Evolutionary conservation across 2,113 vertebrate genomes (phyloP).

Genomic region (Paracanthobrama guichenoti): DNA sequence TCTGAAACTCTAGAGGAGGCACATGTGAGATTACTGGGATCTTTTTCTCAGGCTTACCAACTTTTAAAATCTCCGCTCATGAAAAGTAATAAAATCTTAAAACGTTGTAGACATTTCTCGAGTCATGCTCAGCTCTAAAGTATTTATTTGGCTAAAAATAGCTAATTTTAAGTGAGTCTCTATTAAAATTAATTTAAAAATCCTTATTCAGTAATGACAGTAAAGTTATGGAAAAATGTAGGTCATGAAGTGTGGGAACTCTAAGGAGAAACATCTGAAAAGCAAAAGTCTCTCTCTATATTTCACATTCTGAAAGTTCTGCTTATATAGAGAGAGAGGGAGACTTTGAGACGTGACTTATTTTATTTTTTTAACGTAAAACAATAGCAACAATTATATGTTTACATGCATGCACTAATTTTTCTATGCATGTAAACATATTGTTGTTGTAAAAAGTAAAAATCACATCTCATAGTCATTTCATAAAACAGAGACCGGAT

Average conservation of each 20-base stretch:
- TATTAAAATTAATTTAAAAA: neutral
- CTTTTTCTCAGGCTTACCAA: neutral
- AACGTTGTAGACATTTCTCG: neutral
- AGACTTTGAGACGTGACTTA: too few relatives aligned
- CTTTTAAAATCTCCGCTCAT: neutral
- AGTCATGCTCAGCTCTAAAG: neutral
- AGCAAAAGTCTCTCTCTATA: neutral
- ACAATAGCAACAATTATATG: too few relatives aligned
- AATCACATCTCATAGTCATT: neutral
- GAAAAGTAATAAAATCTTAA: neutral
- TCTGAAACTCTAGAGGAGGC: neutral
- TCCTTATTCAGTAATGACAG: neutral
- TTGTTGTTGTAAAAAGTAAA: neutral
- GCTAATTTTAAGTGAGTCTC: neutral
- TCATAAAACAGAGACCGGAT: neutral
- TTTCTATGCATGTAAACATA: too few relatives aligned
- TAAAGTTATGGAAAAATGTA: neutral
- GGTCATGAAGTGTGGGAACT: neutral
- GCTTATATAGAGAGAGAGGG: too few relatives aligned
- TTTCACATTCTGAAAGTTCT: too few relatives aligned
- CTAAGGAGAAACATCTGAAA: neutral
- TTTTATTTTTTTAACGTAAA: too few relatives aligned
- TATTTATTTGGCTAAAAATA: constrained; percentile 2
- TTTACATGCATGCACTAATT: too few relatives aligned
- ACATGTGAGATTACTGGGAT: neutral